phyloP scores from a whole-genome alignment of 2,113 vertebrate species.

The Euleptes europaea region DNA sequence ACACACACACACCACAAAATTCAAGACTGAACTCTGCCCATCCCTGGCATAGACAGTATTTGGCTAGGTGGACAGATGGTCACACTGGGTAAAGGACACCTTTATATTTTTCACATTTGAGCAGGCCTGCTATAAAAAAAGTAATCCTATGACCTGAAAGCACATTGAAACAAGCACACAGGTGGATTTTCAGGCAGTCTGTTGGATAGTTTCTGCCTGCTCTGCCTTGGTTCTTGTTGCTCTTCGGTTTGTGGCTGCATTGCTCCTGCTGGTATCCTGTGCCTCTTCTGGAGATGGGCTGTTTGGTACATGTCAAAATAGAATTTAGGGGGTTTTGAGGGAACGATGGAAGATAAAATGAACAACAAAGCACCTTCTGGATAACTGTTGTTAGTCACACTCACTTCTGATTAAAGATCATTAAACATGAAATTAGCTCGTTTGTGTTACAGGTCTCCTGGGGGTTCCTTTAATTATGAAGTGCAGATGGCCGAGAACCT shows the following conservation, averaged over 20 bases:
- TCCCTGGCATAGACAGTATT: neutral
- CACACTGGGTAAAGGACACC: neutral
- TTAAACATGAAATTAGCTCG: constrained; percentile 83
- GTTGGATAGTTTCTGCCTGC: neutral
- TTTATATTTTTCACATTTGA: neutral
- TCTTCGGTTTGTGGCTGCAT: neutral
- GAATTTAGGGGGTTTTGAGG: neutral
- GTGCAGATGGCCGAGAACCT: constrained; percentile 72
- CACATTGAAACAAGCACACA: neutral
- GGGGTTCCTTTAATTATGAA: constrained; percentile 70
- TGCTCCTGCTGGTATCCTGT: neutral
- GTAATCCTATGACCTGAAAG: neutral
- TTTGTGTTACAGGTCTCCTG: constrained; percentile 74
- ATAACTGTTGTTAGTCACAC: constrained; percentile 66
- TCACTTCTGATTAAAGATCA: constrained; percentile 81
- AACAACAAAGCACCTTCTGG: constrained; percentile 73
- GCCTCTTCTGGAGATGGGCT: neutral
- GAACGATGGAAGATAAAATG: constrained; percentile 38
- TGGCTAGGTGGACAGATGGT: neutral
- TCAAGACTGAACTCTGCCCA: neutral
- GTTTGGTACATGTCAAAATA: neutral
- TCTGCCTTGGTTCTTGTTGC: rapidly evolving
- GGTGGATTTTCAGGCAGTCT: neutral
- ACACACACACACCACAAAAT: no score
- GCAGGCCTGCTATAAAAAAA: neutral